These are phyloP conservation scores for Mnemiopsis leidyi DNA, from an alignment of 37 sponge, comb jelly and placozoan species.

Conservation along the genomic window DNA sequence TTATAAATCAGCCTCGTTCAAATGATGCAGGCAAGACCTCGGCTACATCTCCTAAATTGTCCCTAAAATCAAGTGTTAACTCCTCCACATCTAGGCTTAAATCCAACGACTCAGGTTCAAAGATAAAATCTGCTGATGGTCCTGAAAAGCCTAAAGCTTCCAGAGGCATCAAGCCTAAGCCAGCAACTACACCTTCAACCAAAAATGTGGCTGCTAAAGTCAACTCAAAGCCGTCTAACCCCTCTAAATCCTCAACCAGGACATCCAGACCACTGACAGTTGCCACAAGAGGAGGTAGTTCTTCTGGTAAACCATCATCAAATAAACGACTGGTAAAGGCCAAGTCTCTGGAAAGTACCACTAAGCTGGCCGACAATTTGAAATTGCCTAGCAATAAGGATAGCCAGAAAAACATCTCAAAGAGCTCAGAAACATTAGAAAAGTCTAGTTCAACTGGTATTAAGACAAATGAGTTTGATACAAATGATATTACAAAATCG, in stretches of 20 bases:
- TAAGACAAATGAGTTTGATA: no score
- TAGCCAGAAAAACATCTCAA: background rate
- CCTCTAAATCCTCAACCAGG: background rate
- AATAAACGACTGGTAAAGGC: constrained; percentile 20
- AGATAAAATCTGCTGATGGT: background rate
- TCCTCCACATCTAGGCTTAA: background rate
- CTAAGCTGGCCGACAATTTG: constrained; percentile 20
- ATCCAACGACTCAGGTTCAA: background rate
- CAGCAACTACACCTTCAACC: background rate
- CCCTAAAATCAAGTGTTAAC: background rate
- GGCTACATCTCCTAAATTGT: background rate
- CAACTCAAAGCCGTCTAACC: background rate
- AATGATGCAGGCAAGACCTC: background rate
- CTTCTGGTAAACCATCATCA: background rate
- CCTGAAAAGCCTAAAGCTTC: background rate
- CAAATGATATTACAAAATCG: background rate
- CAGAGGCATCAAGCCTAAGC: background rate
- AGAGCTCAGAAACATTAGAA: constrained; percentile 29
- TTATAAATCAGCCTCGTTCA: background rate
- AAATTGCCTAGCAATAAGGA: background rate
- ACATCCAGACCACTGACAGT: background rate
- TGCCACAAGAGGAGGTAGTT: background rate
- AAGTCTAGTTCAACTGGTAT: background rate
- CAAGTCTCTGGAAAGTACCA: constrained; percentile 39
- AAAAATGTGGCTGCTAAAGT: background rate